Conservation (phyloP, 2,888 invertebrate species). For the Elegia similella region DNA sequence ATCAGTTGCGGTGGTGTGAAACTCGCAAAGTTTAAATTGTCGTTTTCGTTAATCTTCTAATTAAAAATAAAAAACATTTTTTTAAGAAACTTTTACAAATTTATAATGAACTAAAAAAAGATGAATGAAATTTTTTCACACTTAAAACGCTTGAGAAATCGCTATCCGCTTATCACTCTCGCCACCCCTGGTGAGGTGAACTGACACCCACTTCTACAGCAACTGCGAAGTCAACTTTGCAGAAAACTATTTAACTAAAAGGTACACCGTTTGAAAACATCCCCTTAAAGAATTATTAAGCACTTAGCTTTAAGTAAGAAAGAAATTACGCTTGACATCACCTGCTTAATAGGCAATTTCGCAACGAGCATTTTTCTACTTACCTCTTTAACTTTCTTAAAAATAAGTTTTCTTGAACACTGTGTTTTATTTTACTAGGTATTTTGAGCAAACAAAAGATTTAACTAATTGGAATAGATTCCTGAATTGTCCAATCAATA, state of each 20-base stretch:
- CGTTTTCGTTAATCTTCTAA: too few species aligned
- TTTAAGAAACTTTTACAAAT: too few species aligned
- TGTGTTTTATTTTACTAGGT: too few species aligned
- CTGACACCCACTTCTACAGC: constrained; percentile 14
- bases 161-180: not conserved
- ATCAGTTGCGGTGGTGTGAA: too few species aligned
- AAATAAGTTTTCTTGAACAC: not conserved
- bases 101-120: too few species aligned
- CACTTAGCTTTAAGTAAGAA: constrained; percentile 19
- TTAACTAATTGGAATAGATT: too few species aligned
- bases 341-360: constrained; percentile 19
- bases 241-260: constrained; percentile 19
- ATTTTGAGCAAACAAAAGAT: too few species aligned
- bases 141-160: not conserved
- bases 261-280: constrained; percentile 20
- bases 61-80: too few species aligned
- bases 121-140: too few species aligned
- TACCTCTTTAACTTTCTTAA: not conserved
- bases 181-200: constrained; percentile 2
- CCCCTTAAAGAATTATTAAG: constrained; percentile 20
- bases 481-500: too few species aligned
- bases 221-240: constrained; percentile 7
- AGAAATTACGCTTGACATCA: constrained; percentile 21
- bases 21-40: too few species aligned
- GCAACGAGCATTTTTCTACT: not conserved